These are phyloP conservation scores for Lepeophtheirus nordmannii DNA, from an alignment of 2,888 invertebrate genomes.

Conservation along the genomic window DNA sequence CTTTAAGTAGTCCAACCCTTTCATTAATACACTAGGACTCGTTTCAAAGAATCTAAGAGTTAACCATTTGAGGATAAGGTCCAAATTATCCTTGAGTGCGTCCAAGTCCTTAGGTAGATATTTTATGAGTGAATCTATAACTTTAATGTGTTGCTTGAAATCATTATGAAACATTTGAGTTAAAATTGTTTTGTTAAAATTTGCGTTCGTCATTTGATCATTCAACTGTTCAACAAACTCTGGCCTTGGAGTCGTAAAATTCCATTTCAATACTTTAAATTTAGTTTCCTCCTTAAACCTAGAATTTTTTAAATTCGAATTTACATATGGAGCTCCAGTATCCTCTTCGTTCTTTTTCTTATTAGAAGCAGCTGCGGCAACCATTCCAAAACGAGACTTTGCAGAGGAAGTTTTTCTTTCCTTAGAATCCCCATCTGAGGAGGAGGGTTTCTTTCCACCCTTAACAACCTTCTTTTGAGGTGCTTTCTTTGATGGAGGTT, in stretches of 20 bases:
- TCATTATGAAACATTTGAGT: conserved; percentile 87
- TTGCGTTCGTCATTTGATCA: conserved; percentile 74
- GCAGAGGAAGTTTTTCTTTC: conserved; percentile 21
- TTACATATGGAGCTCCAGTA: conserved; percentile 55
- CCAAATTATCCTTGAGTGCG: conserved; percentile 72
- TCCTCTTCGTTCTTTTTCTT: conserved; percentile 78
- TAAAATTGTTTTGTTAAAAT: conserved; percentile 68
- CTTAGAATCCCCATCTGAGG: background rate
- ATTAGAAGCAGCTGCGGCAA: conserved; percentile 34
- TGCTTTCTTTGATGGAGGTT: background rate
- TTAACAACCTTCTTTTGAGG: background rate
- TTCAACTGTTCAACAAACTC: conserved; percentile 84
- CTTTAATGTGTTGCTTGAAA: conserved; percentile 85
- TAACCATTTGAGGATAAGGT: conserved; percentile 88
- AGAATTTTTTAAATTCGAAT: conserved; percentile 76
- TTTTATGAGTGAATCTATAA: conserved; percentile 65
- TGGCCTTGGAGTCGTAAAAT: conserved; percentile 76
- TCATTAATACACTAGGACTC: conserved; percentile 87
- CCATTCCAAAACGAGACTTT: background rate
- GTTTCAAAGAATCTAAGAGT: conserved; percentile 95
- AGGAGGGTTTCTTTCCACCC: background rate
- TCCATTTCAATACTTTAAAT: conserved; percentile 82
- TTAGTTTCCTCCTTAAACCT: conserved; percentile 85
- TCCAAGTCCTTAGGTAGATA: conserved; percentile 60
- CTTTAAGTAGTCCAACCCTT: conserved; percentile 80